phyloP scores from a whole-genome alignment of 2,888 invertebrate species.

The Parthenolecanium corni region DNA sequence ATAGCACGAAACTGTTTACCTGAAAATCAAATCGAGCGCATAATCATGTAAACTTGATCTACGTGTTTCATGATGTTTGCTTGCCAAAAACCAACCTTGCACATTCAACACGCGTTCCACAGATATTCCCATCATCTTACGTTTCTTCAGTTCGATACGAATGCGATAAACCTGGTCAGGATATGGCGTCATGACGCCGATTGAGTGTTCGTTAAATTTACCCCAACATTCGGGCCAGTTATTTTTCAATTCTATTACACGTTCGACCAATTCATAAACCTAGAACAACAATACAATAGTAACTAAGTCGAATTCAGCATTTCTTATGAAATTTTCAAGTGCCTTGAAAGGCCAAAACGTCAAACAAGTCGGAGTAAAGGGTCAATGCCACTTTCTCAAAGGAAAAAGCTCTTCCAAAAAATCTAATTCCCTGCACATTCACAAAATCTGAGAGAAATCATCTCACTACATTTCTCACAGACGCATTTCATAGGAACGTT shows the following conservation, averaged over 20 bases:
- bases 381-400: too few species aligned
- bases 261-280: constrained; percentile 63
- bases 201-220: constrained; percentile 58
- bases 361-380: too few species aligned
- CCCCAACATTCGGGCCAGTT: constrained; percentile 68
- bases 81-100: constrained; percentile 47
- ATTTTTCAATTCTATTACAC: constrained; percentile 57
- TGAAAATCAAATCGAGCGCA: constrained; percentile 35
- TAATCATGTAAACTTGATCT: too few species aligned
- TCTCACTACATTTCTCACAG: too few species aligned
- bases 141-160: constrained; percentile 60
- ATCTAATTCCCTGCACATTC: too few species aligned
- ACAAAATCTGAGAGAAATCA: too few species aligned
- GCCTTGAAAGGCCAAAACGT: too few species aligned
- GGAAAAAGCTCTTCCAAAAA: too few species aligned
- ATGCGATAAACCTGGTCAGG: constrained; percentile 67
- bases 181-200: constrained; percentile 76
- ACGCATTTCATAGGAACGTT: too few species aligned
- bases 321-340: too few species aligned
- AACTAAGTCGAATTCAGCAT: too few species aligned
- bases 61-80: too few species aligned
- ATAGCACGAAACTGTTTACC: constrained; percentile 74
- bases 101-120: constrained; percentile 74
- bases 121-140: constrained; percentile 59
- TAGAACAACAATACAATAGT: constrained; percentile 32